A percentile compares a stretch with the other conserved stretches of the same genome.
phyloP scores from a whole-genome alignment of 2,113 vertebrate species.

The Pleuronectes platessa region DNA sequence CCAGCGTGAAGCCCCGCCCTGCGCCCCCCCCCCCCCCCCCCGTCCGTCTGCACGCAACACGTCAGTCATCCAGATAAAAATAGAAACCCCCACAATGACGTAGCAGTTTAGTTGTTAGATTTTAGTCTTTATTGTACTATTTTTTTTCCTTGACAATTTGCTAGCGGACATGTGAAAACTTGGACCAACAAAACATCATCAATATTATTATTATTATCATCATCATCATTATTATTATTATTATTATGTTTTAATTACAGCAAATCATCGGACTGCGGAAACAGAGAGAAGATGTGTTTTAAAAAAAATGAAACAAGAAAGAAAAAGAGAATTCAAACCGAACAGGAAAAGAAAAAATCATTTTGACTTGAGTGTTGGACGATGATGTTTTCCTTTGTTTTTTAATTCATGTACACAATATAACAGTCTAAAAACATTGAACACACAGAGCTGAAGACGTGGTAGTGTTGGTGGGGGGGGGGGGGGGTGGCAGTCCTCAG shows the following conservation, averaged over 20 bases:
- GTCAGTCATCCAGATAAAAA: conserved; percentile 31
- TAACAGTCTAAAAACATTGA: conserved; percentile 85
- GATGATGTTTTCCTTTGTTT: conserved; percentile 52
- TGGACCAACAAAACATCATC: conserved; percentile 77
- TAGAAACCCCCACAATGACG: conserved; percentile 40
- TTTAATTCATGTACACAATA: conserved; percentile 82
- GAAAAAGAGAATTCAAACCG: conserved; percentile 41
- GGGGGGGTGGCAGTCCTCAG: conserved; percentile 67
- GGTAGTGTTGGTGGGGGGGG: conserved; percentile 62
- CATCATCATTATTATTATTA: conserved; percentile 50
- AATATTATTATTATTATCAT: conserved; percentile 62
- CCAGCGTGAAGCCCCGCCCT: background rate
- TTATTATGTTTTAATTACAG: conserved; percentile 69
- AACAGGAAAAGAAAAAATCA: conserved; percentile 44
- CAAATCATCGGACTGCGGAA: conserved; percentile 63
- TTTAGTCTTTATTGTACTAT: conserved; percentile 81
- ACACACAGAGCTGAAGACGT: conserved; percentile 82
- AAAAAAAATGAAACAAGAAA: conserved; percentile 59
- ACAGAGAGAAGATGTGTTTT: conserved; percentile 70
- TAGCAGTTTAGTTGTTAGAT: conserved; percentile 73
- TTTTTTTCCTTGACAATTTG: conserved; percentile 76
- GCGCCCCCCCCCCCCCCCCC: background rate
- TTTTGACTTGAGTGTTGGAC: conserved; percentile 66
- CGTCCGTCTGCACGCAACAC: background rate
- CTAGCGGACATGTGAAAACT: conserved; percentile 80